Base-by-base conservation (phyloP, 2,797 vertebrate genomes). In the Percopsis omiscomaycus region DNA sequence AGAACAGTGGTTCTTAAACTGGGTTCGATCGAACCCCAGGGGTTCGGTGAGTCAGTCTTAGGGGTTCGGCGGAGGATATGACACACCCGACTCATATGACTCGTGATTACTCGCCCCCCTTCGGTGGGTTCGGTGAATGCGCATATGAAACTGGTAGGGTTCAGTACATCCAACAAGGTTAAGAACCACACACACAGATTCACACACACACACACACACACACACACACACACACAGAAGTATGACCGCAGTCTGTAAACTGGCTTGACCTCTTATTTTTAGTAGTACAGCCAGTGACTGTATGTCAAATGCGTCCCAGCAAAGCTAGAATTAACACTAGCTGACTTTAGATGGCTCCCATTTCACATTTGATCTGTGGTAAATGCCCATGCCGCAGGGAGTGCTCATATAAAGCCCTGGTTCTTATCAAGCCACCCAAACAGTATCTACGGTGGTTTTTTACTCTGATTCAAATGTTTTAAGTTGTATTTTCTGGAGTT, bases 301-400 rank as follows among this genome's bases (percentile, higher is more conserved):
- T 62, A 59, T 57, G 64, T 80, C 60, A 68, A 66, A 77, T 29
- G 75, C 61, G 57, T 71, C 79, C 74, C 60, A 42, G 66, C 29
- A 45, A 72, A 75, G 73, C 78, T 58, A 50, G 63, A 70, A 68
- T 76, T 78, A 84, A 88, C 80, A 71, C 28, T 1, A 14, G 48
- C 49, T 0, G 55, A 12, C 58, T 1, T 15, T n/a, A 6, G 42
- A 56, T 27, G 32, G 62, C 65, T 83, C 76, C 58, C 12, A 58
- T 76, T 84, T 76, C 77, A 71, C 66, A 53, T 74, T 68, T 59
- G 54, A 6, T 53, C 70, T 1, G 3, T 62, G 56, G 58, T 71
- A 69, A 84, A 83, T 75, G 82, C 71, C 72, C 61, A 32, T n/a
- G 2, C 66, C 22, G 2, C 68, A 15, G 58, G 37, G 71, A 22